Base-by-base conservation (phyloP, 2,797 vertebrate species). In the Poeciliopsis paucimaculata region DNA sequence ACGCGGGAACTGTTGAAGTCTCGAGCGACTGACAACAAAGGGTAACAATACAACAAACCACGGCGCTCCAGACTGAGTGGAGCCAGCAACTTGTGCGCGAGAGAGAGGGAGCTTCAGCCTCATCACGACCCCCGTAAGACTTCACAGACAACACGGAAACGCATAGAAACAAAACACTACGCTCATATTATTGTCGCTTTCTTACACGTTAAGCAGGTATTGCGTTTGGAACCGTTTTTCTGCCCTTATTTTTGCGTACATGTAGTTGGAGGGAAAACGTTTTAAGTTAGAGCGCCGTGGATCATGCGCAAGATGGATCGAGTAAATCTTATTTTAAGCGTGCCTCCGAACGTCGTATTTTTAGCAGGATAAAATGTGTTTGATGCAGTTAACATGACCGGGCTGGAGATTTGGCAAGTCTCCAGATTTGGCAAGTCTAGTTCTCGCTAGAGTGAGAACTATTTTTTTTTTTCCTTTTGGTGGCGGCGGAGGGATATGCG, bases 1-100 rank as follows among this genome's bases (percentile, higher is more conserved):
- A n/a, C 79, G 77, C 66, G 55, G 57, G 73, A 55, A 72, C 51
- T 57, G 81, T 11, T 57, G 73, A 55, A 71, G 79, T 77, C 11
- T 80, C 62, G 75, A 73, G 57, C 77, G 83, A 77, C 18, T 12
- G 88, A 85, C 81, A 66, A 90, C 89, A 91, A 92, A 92, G 80
- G 91, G 86, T 86, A 83, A 87, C 86, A 88, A 90, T 81, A 84
- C 76, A 90, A 73, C 78, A 74, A 82, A 82, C 87, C 84, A 73
- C 89, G 77, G 86, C 1, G 82, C 79, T 89, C 91, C 94, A 96
- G 96, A 96, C 95, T 93, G 85, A 94, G 85, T 89, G 96, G 95
- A 96, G 96, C 95, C 96, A 95, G 86, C 75, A 86, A 92, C 87
- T 90, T 87, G 82, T 84, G 94, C 94, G 72, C 64, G 93, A 95